Conservation (phyloP, 2,888 invertebrate species). For the Scotopteryx bipunctaria region DNA sequence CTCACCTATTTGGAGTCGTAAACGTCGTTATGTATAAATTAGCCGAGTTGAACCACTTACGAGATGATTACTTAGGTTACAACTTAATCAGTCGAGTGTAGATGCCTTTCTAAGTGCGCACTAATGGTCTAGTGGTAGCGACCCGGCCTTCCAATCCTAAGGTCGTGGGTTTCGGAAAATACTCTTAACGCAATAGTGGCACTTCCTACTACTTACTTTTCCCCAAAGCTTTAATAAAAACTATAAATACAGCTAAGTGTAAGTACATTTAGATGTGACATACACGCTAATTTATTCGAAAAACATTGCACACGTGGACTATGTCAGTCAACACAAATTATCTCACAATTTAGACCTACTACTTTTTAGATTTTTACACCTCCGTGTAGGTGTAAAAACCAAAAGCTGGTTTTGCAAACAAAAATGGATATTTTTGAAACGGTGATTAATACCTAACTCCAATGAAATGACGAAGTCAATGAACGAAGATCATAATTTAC, state of each 20-base stretch:
- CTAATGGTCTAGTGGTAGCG: too few relatives aligned
- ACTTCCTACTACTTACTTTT: neutral
- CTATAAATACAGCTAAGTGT: conserved; percentile 17
- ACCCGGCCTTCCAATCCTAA: neutral
- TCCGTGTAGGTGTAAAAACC: conserved; percentile 1
- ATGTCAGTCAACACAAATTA: conserved; percentile 38
- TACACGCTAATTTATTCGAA: conserved; percentile 45
- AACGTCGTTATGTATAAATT: conserved; percentile 20
- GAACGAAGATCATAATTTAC: conserved; percentile 1
- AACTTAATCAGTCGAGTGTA: conserved; percentile 4
- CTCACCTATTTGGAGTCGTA: conserved; percentile 1
- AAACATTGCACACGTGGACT: conserved; percentile 34
- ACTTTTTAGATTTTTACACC: conserved; percentile 11
- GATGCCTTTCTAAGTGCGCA: too few relatives aligned
- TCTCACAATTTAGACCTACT: conserved; percentile 5
- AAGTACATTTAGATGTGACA: conserved; percentile 20
- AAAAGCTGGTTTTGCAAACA: conserved; percentile 1
- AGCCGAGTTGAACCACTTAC: conserved; percentile 5
- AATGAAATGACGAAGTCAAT: conserved; percentile 1
- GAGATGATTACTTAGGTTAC: conserved; percentile 7
- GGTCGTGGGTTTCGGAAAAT: neutral
- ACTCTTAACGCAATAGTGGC: neutral
- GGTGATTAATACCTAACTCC: neutral
- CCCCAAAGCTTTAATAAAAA: neutral
- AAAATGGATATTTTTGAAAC: neutral